These are phyloP conservation scores for Ptychoptera albimana DNA, from an alignment of 2,888 invertebrate species.

Conservation along the genomic window DNA sequence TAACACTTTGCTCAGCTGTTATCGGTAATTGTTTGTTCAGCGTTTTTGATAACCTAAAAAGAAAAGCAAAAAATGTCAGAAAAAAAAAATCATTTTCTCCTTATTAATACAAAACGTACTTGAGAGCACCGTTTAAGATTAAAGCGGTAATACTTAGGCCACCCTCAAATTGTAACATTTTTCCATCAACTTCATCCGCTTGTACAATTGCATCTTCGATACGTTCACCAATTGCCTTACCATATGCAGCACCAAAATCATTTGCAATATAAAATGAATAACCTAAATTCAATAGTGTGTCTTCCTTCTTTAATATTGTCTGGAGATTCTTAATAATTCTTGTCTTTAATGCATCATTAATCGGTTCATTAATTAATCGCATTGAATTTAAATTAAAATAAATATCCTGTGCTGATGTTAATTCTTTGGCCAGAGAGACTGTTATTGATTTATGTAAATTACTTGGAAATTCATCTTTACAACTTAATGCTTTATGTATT, in stretches of 20 bases:
- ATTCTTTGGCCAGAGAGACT: conserved; percentile 45
- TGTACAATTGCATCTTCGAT: conserved; percentile 88
- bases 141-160: conserved; percentile 64
- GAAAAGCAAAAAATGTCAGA: conserved; percentile 6
- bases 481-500: conserved; percentile 41
- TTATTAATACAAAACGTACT: conserved; percentile 20
- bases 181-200: conserved; percentile 87
- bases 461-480: conserved; percentile 36
- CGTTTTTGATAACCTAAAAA: conserved; percentile 37
- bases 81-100: background rate
- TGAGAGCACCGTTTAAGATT: conserved; percentile 39
- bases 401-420: conserved; percentile 49
- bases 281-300: conserved; percentile 63
- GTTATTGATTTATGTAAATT: conserved; percentile 35
- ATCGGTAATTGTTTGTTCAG: conserved; percentile 52
- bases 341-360: conserved; percentile 47
- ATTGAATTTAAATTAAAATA: conserved; percentile 58
- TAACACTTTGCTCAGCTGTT: conserved; percentile 61
- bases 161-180: conserved; percentile 81
- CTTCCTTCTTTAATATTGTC: conserved; percentile 69
- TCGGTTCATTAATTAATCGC: conserved; percentile 46
- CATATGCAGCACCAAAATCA: conserved; percentile 45
- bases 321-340: conserved; percentile 59
- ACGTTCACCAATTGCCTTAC: conserved; percentile 49
- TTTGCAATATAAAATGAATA: conserved; percentile 73